Evolutionary conservation across 2,797 vertebrate species (phyloP).

Genomic region (Lindbergichthys nudifrons): DNA sequence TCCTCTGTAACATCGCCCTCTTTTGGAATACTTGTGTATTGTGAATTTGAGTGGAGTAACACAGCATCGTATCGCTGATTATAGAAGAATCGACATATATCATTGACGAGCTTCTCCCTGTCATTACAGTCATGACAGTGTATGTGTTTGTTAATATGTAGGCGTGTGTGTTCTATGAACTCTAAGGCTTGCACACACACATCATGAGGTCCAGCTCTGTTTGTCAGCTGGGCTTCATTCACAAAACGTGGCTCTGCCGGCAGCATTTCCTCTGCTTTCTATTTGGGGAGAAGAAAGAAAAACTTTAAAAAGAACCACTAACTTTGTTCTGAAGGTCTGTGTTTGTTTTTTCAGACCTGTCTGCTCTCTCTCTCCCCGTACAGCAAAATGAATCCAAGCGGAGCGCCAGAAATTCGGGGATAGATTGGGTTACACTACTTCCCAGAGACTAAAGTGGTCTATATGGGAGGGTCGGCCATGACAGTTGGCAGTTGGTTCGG

Average conservation of each 20-base stretch:
- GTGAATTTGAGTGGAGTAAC: not conserved
- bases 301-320: conserved; percentile 21
- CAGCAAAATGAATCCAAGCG: conserved; percentile 58
- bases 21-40: conserved; percentile 12
- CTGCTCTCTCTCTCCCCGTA: conserved; percentile 51
- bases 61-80: not conserved
- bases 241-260: conserved; percentile 49
- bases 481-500: conserved; percentile 76
- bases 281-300: conserved; percentile 30
- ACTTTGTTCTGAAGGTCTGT: conserved; percentile 63
- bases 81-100: not conserved
- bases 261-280: conserved; percentile 62
- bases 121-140: not conserved
- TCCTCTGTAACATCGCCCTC: conserved; percentile 24
- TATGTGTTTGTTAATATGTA: not conserved
- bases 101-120: not conserved
- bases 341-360: conserved; percentile 68
- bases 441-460: conserved; percentile 70
- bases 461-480: conserved; percentile 74
- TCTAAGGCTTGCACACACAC: not conserved
- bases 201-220: not conserved
- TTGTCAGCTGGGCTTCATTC: conserved; percentile 69
- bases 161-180: not conserved
- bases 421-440: conserved; percentile 75
- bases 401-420: conserved; percentile 50